phyloP scores from a whole-genome alignment of 2,797 vertebrate genomes.

The Hapalemur alaotrensis region DNA sequence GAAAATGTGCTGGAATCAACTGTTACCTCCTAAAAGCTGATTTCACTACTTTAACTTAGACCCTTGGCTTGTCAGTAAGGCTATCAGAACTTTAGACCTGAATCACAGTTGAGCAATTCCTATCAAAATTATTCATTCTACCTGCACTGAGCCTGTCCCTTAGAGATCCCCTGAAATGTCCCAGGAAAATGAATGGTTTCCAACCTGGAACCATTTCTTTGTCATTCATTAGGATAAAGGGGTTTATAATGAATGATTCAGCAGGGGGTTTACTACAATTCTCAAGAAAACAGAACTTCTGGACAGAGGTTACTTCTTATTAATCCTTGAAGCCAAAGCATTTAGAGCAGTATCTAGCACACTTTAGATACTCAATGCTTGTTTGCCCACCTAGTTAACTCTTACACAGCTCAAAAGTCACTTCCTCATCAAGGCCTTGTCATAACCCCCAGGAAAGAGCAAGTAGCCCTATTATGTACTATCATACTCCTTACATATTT shows the following conservation, averaged over 20 bases:
- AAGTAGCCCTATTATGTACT: background rate
- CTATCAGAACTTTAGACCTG: slow-evolving; percentile 15
- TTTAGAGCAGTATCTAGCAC: background rate
- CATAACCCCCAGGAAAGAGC: background rate
- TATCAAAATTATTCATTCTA: background rate
- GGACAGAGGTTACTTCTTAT: background rate
- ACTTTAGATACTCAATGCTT: background rate
- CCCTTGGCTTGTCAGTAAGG: background rate
- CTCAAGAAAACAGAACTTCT: slow-evolving; percentile 32
- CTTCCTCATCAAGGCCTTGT: slow-evolving; percentile 1
- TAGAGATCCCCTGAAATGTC: background rate
- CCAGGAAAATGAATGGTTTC: background rate
- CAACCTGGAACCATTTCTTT: background rate
- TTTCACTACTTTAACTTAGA: slow-evolving; percentile 9
- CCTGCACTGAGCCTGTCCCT: background rate
- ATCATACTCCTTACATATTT: background rate
- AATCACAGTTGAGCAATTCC: background rate
- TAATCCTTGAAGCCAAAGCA: slow-evolving; percentile 16
- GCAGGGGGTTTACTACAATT: background rate
- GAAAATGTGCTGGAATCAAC: slow-evolving; percentile 21
- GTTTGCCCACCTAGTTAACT: slow-evolving; percentile 4
- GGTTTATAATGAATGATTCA: background rate
- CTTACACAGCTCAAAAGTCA: slow-evolving; percentile 14
- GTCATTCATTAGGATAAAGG: background rate
- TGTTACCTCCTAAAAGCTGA: background rate